Conservation (phyloP, 2,888 invertebrate species). For the Tiliacea aurago region DNA sequence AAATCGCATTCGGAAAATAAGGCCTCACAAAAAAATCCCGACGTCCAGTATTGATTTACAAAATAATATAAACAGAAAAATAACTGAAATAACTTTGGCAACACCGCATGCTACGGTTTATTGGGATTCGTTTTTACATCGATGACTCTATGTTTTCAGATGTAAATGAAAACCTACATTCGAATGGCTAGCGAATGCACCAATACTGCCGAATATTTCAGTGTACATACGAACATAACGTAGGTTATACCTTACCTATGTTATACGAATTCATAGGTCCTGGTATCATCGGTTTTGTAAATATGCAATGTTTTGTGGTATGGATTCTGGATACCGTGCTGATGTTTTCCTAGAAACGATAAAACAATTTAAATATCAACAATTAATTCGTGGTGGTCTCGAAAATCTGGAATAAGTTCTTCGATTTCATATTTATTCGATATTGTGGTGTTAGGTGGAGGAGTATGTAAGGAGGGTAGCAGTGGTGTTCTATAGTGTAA, state of each 20-base stretch:
- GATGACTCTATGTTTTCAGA: constrained; percentile 52
- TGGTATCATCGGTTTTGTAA: constrained; percentile 20
- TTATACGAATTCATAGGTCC: constrained; percentile 32
- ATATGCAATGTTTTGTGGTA: neutral
- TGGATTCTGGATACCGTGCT: neutral
- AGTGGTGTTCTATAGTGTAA: no score
- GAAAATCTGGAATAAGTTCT: neutral
- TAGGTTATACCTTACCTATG: neutral
- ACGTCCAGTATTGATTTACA: constrained; percentile 18
- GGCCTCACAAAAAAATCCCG: neutral
- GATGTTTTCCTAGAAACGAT: neutral
- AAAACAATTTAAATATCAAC: neutral
- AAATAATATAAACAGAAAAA: constrained; percentile 43
- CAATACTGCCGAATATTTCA: constrained; percentile 36
- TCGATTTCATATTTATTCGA: no score
- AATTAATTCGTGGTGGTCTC: neutral
- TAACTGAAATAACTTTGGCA: constrained; percentile 55
- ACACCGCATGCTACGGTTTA: constrained; percentile 45
- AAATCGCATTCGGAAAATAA: neutral
- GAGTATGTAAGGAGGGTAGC: no score
- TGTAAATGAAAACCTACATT: constrained; percentile 50
- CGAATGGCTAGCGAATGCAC: constrained; percentile 8
- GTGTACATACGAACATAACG: neutral
- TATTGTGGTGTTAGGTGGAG: no score
- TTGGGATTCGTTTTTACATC: constrained; percentile 50